These are phyloP conservation scores for Oncorhynchus nerka DNA, from an alignment of 2,113 vertebrate species.

Conservation along the genomic window DNA sequence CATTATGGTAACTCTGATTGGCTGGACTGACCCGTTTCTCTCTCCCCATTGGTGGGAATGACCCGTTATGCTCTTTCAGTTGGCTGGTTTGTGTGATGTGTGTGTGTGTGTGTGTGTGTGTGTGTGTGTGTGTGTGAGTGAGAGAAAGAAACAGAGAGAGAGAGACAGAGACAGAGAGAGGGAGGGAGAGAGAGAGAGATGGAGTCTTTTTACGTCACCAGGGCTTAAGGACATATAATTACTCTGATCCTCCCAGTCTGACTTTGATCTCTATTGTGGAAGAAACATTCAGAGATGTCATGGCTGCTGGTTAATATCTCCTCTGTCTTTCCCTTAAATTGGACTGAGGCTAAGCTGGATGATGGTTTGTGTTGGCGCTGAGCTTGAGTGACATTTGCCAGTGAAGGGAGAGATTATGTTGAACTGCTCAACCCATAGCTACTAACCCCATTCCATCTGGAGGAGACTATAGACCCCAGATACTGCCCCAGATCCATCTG, in stretches of 20 bases:
- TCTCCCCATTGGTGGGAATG: not conserved
- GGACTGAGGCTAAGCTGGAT: conserved; percentile 66
- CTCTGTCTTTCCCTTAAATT: conserved; percentile 48
- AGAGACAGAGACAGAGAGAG: no score
- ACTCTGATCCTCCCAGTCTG: conserved; percentile 55
- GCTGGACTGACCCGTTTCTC: conserved; percentile 36
- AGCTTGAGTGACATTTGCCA: conserved; percentile 77
- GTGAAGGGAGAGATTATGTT: conserved; percentile 68
- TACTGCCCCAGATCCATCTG: no score
- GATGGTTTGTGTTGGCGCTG: conserved; percentile 67
- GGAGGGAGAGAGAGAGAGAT: conserved; percentile 33
- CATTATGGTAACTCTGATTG: conserved; percentile 55
- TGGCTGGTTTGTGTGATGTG: no score
- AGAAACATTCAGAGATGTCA: conserved; percentile 54
- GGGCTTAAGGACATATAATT: conserved; percentile 60
- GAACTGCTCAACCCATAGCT: conserved; percentile 66
- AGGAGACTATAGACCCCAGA: conserved; percentile 3
- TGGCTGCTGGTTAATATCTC: conserved; percentile 64
- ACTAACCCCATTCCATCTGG: conserved; percentile 42
- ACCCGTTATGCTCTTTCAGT: not conserved
- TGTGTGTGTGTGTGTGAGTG: no score
- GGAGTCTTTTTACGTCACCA: conserved; percentile 42
- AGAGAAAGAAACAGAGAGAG: no score
- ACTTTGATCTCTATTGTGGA: conserved; percentile 64
- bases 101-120: no score